Conservation (phyloP, 92 coral and sea anemone genomes). For the Umimayanthus kanabou region DNA sequence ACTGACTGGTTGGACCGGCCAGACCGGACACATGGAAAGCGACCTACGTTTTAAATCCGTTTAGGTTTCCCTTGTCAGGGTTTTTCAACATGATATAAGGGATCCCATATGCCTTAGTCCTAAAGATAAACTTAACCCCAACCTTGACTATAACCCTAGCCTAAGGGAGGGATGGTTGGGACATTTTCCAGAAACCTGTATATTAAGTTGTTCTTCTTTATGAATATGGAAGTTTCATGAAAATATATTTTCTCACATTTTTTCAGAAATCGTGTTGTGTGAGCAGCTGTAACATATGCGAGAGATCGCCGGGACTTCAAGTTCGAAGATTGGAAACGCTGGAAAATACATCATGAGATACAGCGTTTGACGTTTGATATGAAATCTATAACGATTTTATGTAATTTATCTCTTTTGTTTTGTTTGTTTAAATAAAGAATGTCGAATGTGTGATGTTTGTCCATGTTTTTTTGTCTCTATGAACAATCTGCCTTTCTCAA, state of each 20-base stretch:
- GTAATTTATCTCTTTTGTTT: not conserved
- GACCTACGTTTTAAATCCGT: too few relatives aligned
- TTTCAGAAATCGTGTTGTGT: not conserved
- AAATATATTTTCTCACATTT: not conserved
- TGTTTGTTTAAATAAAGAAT: not conserved
- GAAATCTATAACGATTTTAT: conserved; percentile 8
- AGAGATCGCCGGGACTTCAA: not conserved
- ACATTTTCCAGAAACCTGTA: too few relatives aligned
- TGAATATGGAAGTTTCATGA: not conserved
- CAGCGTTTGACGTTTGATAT: not conserved
- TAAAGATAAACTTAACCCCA: too few relatives aligned
- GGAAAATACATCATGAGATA: not conserved
- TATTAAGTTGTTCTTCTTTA: not conserved
- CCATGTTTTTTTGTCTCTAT: not conserved
- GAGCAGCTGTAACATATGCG: not conserved
- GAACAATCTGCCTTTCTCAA: not conserved
- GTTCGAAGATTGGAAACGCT: not conserved
- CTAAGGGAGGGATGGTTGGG: too few relatives aligned
- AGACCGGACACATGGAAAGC: too few relatives aligned
- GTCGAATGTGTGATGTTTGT: not conserved
- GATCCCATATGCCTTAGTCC: too few relatives aligned
- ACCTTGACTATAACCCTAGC: too few relatives aligned
- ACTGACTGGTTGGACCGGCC: too few relatives aligned
- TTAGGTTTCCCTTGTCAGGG: too few relatives aligned
- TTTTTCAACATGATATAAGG: too few relatives aligned